A percentile compares a stretch with the other conserved stretches of the same genome.
These are phyloP conservation scores for Cariama cristata DNA, from an alignment of 2,113 vertebrate genomes.

Conservation along the genomic window DNA sequence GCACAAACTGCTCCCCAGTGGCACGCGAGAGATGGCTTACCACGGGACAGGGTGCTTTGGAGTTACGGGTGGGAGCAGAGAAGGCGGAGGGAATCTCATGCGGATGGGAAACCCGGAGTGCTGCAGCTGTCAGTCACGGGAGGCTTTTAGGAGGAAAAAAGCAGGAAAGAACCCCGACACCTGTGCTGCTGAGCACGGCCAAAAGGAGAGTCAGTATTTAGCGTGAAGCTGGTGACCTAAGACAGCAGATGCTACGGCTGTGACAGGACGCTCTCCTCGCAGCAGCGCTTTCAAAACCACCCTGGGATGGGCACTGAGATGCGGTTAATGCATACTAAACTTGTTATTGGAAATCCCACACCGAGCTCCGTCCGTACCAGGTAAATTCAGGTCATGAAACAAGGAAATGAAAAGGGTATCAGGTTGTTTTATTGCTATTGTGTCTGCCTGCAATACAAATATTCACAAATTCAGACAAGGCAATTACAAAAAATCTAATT, in stretches of 20 bases:
- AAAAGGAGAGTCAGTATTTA: fast-evolving
- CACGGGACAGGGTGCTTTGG: fast-evolving
- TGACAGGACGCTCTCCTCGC: fast-evolving
- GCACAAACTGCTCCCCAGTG: neutral
- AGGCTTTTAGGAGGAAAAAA: neutral
- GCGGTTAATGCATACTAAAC: fast-evolving
- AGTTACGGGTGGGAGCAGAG: fast-evolving
- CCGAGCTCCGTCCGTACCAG: fast-evolving
- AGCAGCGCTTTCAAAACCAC: neutral
- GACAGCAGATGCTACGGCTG: too few species aligned
- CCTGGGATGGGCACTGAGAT: fast-evolving
- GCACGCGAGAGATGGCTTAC: fast-evolving
- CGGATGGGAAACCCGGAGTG: fast-evolving
- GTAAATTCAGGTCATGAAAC: neutral
- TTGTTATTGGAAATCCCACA: fast-evolving
- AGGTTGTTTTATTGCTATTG: neutral
- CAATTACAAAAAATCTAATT: neutral
- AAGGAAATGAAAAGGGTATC: neutral
- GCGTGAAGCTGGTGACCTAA: fast-evolving
- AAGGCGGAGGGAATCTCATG: fast-evolving
- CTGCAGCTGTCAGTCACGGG: fast-evolving
- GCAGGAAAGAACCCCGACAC: too few species aligned
- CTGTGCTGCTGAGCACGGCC: fast-evolving
- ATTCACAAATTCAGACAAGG: neutral
- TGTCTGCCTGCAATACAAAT: neutral